Base-by-base conservation (phyloP, 2,797 vertebrate species). In the Yasuhikotakia modesta region DNA sequence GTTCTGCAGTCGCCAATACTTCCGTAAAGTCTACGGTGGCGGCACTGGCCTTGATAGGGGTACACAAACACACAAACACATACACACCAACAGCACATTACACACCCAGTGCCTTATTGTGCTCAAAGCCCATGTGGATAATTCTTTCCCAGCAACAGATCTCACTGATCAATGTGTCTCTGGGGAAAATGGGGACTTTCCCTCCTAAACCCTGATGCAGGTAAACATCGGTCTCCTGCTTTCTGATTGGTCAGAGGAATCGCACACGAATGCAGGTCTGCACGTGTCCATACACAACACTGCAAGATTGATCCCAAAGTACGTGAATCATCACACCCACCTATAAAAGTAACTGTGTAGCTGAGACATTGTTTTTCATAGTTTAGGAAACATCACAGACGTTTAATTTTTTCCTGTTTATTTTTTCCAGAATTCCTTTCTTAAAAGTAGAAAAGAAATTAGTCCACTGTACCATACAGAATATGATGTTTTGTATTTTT, bases 1-100 rank as follows among this genome's bases (percentile, higher is more conserved):
- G 78, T 48, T 83, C 87, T 87, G 87, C 83, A 84, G 92, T 92
- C 91, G 91, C 93, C 91, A 93, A 91, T 92, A 92, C 93, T 92
- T 93, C 90, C 90, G 85, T 79, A 83, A 72, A 2, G 73, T 86
- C 85, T 83, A 82, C 79, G 86, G 82, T 86, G 84, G 86, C 22
- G 79, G 73, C 78, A 63, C 66, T 48, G 77, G 83, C 81, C 80
- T 5, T 12, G 81, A 52, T 70, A 83, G 81, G 32, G 48, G 65
- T 60, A 69, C 17, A 74, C 63, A 66, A 46, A 43, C 39, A 43
- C 39, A 43, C 10, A 43, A 69, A 46, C 35, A 39, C 6, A 39
- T 39, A 39, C 35, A 67, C 48, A 71, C 66, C 35, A 43, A 61
- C 58, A 61, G 65, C 53, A 87, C 89, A 91, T 87, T 90, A 91